These are phyloP conservation scores for Piscicola geometra DNA, from an alignment of 2,888 invertebrate genomes.

Conservation along the genomic window DNA sequence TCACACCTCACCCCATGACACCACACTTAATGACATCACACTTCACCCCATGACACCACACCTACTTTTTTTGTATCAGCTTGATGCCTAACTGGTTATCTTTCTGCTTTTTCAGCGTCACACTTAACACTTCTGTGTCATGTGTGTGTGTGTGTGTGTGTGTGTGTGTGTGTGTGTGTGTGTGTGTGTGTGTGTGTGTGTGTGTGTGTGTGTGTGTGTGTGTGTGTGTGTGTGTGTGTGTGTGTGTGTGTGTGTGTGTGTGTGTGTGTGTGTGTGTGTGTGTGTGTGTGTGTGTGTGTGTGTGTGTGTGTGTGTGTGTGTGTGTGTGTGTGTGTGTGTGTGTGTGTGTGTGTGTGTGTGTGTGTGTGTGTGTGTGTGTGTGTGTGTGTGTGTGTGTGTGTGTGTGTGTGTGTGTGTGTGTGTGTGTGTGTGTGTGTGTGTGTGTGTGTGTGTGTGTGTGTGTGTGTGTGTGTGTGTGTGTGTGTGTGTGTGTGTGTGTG, in stretches of 20 bases:
- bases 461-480: background rate
- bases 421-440: constrained; percentile 11
- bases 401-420: background rate
- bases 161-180: no score
- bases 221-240: no score
- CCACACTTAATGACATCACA: background rate
- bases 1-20: no score
- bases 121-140: constrained; percentile 24
- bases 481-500: no score
- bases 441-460: background rate
- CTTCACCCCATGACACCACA: background rate
- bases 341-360: constrained; percentile 33
- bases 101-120: constrained; percentile 22
- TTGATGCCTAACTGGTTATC: constrained; percentile 32
- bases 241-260: constrained; percentile 18
- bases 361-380: constrained; percentile 34
- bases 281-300: constrained; percentile 33
- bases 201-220: no score
- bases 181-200: no score
- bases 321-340: constrained; percentile 32
- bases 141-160: constrained; percentile 2
- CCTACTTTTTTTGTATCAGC: constrained; percentile 31
- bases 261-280: constrained; percentile 26
- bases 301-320: constrained; percentile 33
- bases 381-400: constrained; percentile 26